Conservation (phyloP, 2,888 invertebrate species). For the Neoaliturus tenellus region DNA sequence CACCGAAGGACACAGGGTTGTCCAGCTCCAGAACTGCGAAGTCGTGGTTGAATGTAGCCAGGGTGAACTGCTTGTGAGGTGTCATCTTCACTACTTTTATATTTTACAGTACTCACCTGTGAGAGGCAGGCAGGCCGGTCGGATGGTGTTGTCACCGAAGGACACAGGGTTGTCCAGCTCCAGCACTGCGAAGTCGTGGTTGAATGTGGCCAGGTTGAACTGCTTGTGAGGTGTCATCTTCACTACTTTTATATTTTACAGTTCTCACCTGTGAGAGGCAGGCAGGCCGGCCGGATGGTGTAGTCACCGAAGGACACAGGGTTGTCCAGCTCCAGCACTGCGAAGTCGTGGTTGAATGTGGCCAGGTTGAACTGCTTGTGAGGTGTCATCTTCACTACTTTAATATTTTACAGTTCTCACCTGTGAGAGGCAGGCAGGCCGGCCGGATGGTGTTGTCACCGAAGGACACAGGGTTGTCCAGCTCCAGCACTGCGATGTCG, state of each 20-base stretch:
- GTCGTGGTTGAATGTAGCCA: slow-evolving; percentile 87
- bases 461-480: slow-evolving; percentile 78
- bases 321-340: slow-evolving; percentile 81
- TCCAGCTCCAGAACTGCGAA: slow-evolving; percentile 87
- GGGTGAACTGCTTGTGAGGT: too few relatives aligned
- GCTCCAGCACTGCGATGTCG: slow-evolving; percentile 86
- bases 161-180: slow-evolving; percentile 79
- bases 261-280: slow-evolving; percentile 77
- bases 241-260: too few relatives aligned
- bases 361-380: slow-evolving; percentile 83
- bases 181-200: slow-evolving; percentile 90
- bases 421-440: slow-evolving; percentile 83
- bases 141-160: too few relatives aligned
- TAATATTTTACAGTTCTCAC: slow-evolving; percentile 70
- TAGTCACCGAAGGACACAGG: slow-evolving; percentile 73
- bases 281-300: slow-evolving; percentile 83
- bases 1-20: too few relatives aligned
- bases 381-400: slow-evolving; percentile 71
- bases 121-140: too few relatives aligned
- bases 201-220: slow-evolving; percentile 86
- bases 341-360: slow-evolving; percentile 91
- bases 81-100: too few relatives aligned
- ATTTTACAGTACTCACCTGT: too few relatives aligned
- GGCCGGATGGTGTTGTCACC: slow-evolving; percentile 76
- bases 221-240: slow-evolving; percentile 75